Percentiles rank a stretch among this genome's conserved stretches.
Evolutionary conservation across 2,888 invertebrate genomes (phyloP).

Genomic region (Venustoraphidia nigricollis): DNA sequence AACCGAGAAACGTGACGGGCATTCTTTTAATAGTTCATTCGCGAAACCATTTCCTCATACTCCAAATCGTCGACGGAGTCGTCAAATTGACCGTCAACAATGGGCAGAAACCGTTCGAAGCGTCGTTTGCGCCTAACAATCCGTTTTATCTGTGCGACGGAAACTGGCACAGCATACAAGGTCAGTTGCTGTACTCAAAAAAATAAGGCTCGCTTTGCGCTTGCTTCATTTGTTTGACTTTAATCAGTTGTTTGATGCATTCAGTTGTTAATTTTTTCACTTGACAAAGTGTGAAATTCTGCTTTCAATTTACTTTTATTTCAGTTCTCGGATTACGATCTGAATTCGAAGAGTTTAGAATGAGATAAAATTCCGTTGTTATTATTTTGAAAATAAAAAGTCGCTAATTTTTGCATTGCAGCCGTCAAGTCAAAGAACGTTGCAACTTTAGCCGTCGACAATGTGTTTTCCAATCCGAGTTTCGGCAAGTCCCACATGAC

Average conservation of each 20-base stretch:
- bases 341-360: no score
- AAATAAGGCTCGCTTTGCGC: not conserved
- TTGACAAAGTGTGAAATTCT: no score
- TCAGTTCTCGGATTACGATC: no score
- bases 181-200: conserved; percentile 25
- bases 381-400: no score
- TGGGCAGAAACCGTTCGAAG: conserved; percentile 63
- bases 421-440: conserved; percentile 84
- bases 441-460: conserved; percentile 75
- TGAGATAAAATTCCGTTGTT: no score
- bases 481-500: conserved; percentile 55
- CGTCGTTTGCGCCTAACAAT: conserved; percentile 50
- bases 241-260: no score
- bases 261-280: no score
- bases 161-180: conserved; percentile 80
- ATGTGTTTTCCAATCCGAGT: conserved; percentile 54
- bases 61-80: conserved; percentile 78
- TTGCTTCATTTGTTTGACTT: not conserved
- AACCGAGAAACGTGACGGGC: conserved; percentile 71
- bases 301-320: no score
- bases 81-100: conserved; percentile 73
- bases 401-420: conserved; percentile 21
- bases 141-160: conserved; percentile 78
- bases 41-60: conserved; percentile 61
- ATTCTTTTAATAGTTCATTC: conserved; percentile 77